Conservation (phyloP, 2,113 vertebrate genomes). For the Scortum barcoo region DNA sequence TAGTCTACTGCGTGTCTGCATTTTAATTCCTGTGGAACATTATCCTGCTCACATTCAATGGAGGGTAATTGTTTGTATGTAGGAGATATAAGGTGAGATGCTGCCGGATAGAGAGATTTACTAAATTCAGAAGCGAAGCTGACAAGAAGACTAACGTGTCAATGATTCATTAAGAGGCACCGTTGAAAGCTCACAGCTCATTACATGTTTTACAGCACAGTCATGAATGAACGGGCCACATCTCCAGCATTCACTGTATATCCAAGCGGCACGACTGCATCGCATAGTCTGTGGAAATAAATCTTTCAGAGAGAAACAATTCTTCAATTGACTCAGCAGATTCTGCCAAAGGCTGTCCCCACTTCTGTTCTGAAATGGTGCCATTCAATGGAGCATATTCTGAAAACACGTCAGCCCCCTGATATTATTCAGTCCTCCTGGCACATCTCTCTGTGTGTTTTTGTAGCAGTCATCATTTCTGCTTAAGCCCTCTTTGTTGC, state of each 20-base stretch:
- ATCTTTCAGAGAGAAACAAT: conserved; percentile 66
- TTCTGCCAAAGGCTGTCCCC: conserved; percentile 72
- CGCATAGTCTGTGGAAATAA: conserved; percentile 54
- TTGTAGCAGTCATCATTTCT: conserved; percentile 75
- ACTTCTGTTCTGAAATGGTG: conserved; percentile 63
- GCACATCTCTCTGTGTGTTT: conserved; percentile 64
- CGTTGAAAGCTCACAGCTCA: conserved; percentile 43
- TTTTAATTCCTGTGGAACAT: conserved; percentile 11
- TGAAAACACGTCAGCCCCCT: conserved; percentile 68
- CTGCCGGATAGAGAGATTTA: conserved; percentile 11
- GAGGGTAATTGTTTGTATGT: neutral
- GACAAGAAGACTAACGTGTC: conserved; percentile 31
- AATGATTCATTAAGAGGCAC: conserved; percentile 32
- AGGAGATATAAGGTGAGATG: neutral
- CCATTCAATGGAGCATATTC: conserved; percentile 68
- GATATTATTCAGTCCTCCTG: conserved; percentile 70
- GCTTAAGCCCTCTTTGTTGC: conserved; percentile 70
- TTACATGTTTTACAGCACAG: conserved; percentile 48
- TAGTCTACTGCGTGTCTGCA: conserved; percentile 6
- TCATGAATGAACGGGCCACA: conserved; percentile 60
- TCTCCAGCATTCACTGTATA: conserved; percentile 48
- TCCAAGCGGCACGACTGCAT: conserved; percentile 54
- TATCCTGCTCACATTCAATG: conserved; percentile 1
- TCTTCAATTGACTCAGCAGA: conserved; percentile 74
- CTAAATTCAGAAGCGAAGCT: conserved; percentile 20